phyloP scores from a whole-genome alignment of 2,113 vertebrate genomes.

The Tachysurus fulvidraco region DNA sequence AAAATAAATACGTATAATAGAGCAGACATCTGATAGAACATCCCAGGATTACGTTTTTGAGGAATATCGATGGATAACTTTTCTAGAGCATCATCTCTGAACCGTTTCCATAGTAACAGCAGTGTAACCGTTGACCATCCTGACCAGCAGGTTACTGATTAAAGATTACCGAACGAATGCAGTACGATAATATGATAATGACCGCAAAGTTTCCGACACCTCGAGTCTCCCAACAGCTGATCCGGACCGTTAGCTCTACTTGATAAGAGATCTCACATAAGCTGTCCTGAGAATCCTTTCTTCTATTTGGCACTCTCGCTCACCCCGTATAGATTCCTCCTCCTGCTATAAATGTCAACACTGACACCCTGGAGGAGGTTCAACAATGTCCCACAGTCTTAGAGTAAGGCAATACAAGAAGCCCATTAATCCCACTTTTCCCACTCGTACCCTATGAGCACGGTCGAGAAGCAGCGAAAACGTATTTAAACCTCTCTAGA shows the following conservation, averaged over 20 bases:
- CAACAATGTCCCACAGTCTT: neutral
- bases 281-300: neutral
- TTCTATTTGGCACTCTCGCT: neutral
- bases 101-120: neutral
- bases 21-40: neutral
- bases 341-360: constrained; percentile 22
- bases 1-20: neutral
- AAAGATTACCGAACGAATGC: neutral
- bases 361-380: neutral
- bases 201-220: neutral
- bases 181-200: neutral
- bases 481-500: neutral
- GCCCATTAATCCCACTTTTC: constrained; percentile 32
- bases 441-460: constrained; percentile 1
- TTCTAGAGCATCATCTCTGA: neutral
- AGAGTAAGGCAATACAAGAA: constrained; percentile 12
- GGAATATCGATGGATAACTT: neutral
- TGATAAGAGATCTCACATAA: neutral
- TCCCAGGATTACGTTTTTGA: neutral
- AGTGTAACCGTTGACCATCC: neutral
- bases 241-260: neutral
- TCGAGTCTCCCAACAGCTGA: neutral
- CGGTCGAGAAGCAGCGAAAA: constrained; percentile 10
- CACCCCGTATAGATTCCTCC: neutral
- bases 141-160: neutral